phyloP scores from a whole-genome alignment of 2,888 invertebrate genomes.

The Diarsia dahlii region DNA sequence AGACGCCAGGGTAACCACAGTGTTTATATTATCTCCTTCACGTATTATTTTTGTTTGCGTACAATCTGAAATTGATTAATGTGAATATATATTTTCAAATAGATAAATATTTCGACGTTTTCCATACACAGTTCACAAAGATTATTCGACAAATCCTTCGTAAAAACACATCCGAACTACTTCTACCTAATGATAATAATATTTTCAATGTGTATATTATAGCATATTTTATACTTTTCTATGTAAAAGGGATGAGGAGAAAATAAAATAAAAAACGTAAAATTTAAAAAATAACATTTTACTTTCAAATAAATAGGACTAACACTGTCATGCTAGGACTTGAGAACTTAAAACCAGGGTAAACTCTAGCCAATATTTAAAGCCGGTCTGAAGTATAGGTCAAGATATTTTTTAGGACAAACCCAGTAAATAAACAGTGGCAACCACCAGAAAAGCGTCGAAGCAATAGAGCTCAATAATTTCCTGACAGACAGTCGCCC shows the following conservation, averaged over 20 bases:
- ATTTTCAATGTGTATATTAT: constrained; percentile 1
- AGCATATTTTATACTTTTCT: not conserved
- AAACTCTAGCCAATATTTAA: not conserved
- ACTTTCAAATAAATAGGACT: constrained; percentile 82
- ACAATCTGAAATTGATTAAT: not conserved
- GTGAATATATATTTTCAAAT: not conserved
- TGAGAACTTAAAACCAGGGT: constrained; percentile 54
- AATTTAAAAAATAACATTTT: constrained; percentile 81
- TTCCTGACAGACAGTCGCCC: not conserved
- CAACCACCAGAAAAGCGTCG: not conserved
- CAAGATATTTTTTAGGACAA: not conserved
- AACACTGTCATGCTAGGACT: constrained; percentile 70
- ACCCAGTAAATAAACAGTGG: not conserved
- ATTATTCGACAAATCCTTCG: constrained; percentile 1
- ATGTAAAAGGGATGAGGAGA: constrained; percentile 41
- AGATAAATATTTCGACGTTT: not conserved
- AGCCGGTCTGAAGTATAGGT: not conserved
- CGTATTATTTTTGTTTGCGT: too few relatives aligned
- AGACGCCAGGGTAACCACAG: too few relatives aligned
- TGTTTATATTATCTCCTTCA: too few relatives aligned
- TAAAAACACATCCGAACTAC: constrained; percentile 19
- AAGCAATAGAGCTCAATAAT: not conserved
- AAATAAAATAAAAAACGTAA: constrained; percentile 73
- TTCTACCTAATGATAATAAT: constrained; percentile 13
- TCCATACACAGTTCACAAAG: constrained; percentile 36